Percentiles rank a stretch among this genome's conserved stretches.
phyloP scores from a whole-genome alignment of 2,113 vertebrate species.

The Progne subis region DNA sequence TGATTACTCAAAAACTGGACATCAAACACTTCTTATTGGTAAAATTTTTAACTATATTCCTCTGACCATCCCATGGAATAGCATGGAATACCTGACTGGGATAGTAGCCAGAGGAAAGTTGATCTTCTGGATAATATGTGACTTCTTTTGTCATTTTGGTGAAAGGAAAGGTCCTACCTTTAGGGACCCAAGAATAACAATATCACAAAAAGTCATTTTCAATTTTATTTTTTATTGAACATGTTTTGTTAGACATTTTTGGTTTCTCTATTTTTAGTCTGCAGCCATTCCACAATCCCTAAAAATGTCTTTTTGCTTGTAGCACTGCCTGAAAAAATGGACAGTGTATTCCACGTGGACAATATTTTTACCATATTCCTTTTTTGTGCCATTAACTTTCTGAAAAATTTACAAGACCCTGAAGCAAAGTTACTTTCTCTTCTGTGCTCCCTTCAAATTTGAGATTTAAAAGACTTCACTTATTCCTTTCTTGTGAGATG shows the following conservation, averaged over 20 bases:
- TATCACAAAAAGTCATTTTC: neutral
- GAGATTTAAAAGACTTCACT: neutral
- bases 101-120: neutral
- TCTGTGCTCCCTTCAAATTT: neutral
- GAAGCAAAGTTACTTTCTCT: constrained; percentile 9
- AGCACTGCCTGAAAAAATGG: constrained; percentile 7
- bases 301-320: constrained; percentile 9
- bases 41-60: neutral
- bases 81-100: neutral
- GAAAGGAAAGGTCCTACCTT: neutral
- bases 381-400: constrained; percentile 10
- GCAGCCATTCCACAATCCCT: neutral
- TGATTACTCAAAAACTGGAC: neutral
- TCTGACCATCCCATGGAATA: neutral
- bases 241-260: neutral
- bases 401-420: constrained; percentile 26
- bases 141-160: neutral
- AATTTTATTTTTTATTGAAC: neutral
- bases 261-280: neutral
- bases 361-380: neutral
- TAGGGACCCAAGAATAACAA: neutral
- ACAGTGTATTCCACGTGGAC: neutral
- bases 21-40: neutral
- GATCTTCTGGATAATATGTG: neutral
- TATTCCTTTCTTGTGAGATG: neutral